Conservation (phyloP, 2,888 invertebrate genomes). For the Drosophila multiciliata region DNA sequence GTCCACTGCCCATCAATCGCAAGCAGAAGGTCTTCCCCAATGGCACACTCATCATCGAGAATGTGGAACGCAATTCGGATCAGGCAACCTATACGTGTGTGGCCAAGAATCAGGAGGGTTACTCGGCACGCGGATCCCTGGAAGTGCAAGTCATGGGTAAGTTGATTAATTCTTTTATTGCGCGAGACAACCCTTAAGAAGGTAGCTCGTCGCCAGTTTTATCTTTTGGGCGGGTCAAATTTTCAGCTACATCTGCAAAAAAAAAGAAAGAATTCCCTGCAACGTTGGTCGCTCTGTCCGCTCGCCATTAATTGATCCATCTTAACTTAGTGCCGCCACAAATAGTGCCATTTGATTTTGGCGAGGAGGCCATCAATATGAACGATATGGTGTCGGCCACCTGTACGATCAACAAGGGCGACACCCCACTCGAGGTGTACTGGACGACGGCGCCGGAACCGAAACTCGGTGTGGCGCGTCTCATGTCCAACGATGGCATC, state of each 20-base stretch:
- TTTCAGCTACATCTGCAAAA: conserved; percentile 41
- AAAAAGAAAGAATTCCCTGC: conserved; percentile 19
- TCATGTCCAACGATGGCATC: conserved; percentile 87
- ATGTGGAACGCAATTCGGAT: conserved; percentile 95
- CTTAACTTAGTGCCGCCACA: conserved; percentile 89
- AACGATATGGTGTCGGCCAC: conserved; percentile 90
- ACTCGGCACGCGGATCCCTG: conserved; percentile 93
- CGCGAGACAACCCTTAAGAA: conserved; percentile 15
- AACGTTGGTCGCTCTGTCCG: conserved; percentile 66
- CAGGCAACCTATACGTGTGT: conserved; percentile 98
- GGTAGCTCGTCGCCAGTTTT: conserved; percentile 30
- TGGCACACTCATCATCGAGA: conserved; percentile 96
- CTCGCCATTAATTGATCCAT: conserved; percentile 11
- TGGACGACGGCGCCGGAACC: conserved; percentile 87
- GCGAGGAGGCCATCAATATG: conserved; percentile 91
- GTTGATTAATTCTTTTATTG: conserved; percentile 83
- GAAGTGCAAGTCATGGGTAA: conserved; percentile 99
- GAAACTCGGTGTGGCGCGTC: conserved; percentile 86
- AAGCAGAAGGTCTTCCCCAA: conserved; percentile 97
- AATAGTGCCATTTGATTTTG: conserved; percentile 91
- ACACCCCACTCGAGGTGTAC: conserved; percentile 90
- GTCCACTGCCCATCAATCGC: conserved; percentile 95
- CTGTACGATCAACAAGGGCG: conserved; percentile 91
- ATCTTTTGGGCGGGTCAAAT: conserved; percentile 50
- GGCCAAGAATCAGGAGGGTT: conserved; percentile 95